phyloP scores from a whole-genome alignment of 2,888 invertebrate species.

The Agelastica alni region DNA sequence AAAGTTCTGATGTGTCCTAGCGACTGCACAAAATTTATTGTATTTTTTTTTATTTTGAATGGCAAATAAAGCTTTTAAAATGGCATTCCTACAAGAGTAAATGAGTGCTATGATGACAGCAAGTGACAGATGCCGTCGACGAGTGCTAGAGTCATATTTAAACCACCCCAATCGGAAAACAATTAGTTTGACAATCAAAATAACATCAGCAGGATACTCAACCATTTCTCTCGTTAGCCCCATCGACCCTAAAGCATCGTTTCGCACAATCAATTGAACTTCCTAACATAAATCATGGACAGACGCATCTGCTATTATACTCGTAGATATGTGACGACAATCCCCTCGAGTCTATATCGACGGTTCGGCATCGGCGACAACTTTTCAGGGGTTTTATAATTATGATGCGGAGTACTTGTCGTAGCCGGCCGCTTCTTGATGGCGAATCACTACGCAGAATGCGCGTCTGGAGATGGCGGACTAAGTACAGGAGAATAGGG shows the following conservation, averaged over 20 bases:
- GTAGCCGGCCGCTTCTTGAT: conserved; percentile 11
- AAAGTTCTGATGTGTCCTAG: too few species aligned
- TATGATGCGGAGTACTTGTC: conserved; percentile 14
- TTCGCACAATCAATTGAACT: conserved; percentile 35
- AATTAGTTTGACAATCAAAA: conserved; percentile 38
- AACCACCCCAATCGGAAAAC: conserved; percentile 34
- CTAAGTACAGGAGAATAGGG: not conserved
- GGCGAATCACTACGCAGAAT: conserved; percentile 11
- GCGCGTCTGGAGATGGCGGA: not conserved
- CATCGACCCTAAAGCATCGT: conserved; percentile 32
- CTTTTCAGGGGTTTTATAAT: conserved; percentile 13
- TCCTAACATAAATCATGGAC: conserved; percentile 40
- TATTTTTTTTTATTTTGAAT: too few species aligned
- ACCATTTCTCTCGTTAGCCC: conserved; percentile 27
- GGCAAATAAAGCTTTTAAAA: too few species aligned
- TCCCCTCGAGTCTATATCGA: conserved; percentile 17
- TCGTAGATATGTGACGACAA: conserved; percentile 28
- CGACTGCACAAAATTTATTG: too few species aligned
- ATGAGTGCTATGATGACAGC: not conserved
- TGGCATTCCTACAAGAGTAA: too few species aligned
- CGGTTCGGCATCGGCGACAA: conserved; percentile 5
- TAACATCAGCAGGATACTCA: conserved; percentile 35
- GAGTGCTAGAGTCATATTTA: conserved; percentile 6
- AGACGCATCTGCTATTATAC: conserved; percentile 27
- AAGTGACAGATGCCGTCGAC: not conserved